A percentile compares a stretch with the other conserved stretches of the same genome.
These are phyloP conservation scores for Asobara japonica DNA, from an alignment of 1,140 invertebrate species.

Conservation along the genomic window DNA sequence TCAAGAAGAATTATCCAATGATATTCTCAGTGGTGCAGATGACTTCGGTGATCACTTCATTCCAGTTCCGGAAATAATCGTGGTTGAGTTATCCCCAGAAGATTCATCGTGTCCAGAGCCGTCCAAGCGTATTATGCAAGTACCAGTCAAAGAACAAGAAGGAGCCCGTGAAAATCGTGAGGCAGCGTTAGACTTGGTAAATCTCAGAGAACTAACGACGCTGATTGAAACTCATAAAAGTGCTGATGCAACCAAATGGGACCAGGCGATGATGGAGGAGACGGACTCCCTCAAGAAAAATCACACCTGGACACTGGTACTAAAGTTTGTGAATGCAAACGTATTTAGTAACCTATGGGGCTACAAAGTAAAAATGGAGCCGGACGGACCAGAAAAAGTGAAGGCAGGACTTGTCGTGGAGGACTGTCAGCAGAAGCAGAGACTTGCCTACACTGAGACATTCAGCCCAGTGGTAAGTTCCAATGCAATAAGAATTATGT, in stretches of 20 bases:
- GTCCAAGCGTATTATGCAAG: neutral
- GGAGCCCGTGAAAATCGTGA: neutral
- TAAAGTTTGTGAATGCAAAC: too few relatives aligned
- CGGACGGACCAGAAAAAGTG: too few relatives aligned
- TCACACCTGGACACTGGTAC: conserved; percentile 44
- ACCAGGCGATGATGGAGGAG: conserved; percentile 53
- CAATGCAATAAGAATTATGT: too few relatives aligned
- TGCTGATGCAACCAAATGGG: conserved; percentile 42
- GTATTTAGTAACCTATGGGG: too few relatives aligned
- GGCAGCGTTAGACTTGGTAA: neutral
- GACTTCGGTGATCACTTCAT: too few relatives aligned
- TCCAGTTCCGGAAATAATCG: too few relatives aligned
- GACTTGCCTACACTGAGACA: too few relatives aligned
- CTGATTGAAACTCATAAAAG: neutral
- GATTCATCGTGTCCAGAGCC: neutral
- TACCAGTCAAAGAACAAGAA: neutral
- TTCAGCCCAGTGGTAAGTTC: too few relatives aligned
- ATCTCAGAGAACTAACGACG: neutral
- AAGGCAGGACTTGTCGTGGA: too few relatives aligned
- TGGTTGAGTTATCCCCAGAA: too few relatives aligned
- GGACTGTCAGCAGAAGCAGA: too few relatives aligned
- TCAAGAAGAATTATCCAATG: neutral
- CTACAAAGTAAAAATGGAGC: too few relatives aligned
- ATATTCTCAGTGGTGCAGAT: neutral
- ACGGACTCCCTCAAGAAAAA: conserved; percentile 48